These are phyloP conservation scores for Andinoacara biseriatus DNA, from an alignment of 2,113 vertebrate species.

Conservation along the genomic window DNA sequence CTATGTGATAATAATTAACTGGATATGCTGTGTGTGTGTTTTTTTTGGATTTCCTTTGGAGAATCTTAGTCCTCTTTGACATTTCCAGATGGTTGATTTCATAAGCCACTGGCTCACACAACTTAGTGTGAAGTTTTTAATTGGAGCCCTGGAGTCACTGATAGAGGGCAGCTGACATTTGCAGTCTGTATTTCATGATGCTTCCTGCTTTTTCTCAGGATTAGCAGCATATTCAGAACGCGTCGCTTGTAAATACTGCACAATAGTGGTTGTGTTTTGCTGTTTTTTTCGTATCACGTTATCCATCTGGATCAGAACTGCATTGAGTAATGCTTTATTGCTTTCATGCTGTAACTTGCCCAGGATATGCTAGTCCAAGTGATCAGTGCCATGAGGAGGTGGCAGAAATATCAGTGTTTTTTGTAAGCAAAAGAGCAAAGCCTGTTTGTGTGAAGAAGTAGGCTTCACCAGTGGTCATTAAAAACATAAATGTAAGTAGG, in stretches of 20 bases:
- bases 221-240: neutral
- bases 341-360: neutral
- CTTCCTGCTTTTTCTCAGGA: neutral
- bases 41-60: neutral
- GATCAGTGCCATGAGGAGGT: neutral
- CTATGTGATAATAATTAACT: neutral
- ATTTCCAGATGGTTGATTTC: conserved; percentile 48
- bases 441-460: neutral
- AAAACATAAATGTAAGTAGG: too few species aligned
- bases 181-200: conserved; percentile 5
- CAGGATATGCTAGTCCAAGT: neutral
- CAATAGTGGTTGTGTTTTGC: neutral
- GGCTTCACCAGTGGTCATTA: neutral
- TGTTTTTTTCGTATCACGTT: neutral
- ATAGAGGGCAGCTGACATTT: conserved; percentile 6
- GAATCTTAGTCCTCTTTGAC: conserved; percentile 22
- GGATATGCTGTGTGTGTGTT: neutral
- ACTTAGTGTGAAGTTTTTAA: conserved; percentile 29
- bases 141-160: conserved; percentile 51
- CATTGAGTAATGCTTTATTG: neutral
- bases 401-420: neutral
- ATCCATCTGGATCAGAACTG: neutral
- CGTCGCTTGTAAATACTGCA: conserved; percentile 4
- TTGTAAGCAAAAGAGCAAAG: neutral
- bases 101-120: conserved; percentile 2